Conservation (phyloP, 2,888 invertebrate genomes). For the Frankliniella intonsa region DNA sequence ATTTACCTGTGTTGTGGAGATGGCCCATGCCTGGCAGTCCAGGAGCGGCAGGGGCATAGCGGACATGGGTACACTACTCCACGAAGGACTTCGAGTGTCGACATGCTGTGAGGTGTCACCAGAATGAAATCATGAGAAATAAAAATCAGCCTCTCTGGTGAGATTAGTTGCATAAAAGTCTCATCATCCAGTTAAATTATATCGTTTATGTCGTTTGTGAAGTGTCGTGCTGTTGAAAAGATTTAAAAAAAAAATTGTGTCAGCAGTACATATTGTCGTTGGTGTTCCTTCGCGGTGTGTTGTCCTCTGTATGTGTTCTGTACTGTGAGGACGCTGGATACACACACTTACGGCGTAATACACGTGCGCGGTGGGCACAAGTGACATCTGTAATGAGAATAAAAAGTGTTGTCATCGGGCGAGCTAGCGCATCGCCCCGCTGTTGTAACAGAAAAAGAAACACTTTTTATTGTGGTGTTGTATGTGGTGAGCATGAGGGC, state of each 20-base stretch:
- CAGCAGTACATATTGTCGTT: no score
- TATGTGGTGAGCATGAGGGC: neutral
- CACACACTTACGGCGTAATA: constrained; percentile 1
- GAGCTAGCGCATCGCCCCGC: neutral
- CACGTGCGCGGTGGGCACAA: neutral
- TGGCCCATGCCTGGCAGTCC: constrained; percentile 11
- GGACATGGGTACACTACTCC: neutral
- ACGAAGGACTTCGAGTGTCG: neutral
- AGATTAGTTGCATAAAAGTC: no score
- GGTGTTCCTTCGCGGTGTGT: no score
- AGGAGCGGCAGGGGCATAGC: neutral
- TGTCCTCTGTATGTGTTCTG: no score
- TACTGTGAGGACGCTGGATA: no score
- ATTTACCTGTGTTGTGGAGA: constrained; percentile 15
- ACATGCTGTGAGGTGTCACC: neutral
- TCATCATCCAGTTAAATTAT: no score
- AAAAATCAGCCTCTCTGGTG: neutral
- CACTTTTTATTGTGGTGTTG: neutral
- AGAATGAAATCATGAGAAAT: neutral
- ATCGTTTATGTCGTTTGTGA: no score
- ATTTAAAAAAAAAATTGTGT: neutral
- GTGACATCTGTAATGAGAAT: constrained; percentile 3
- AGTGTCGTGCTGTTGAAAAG: neutral
- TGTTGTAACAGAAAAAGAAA: neutral
- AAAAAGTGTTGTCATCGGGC: neutral